A percentile compares a stretch with the other conserved stretches of the same genome.
These are phyloP conservation scores for Austrofundulus limnaeus DNA, from an alignment of 2,113 vertebrate genomes.

Conservation along the genomic window DNA sequence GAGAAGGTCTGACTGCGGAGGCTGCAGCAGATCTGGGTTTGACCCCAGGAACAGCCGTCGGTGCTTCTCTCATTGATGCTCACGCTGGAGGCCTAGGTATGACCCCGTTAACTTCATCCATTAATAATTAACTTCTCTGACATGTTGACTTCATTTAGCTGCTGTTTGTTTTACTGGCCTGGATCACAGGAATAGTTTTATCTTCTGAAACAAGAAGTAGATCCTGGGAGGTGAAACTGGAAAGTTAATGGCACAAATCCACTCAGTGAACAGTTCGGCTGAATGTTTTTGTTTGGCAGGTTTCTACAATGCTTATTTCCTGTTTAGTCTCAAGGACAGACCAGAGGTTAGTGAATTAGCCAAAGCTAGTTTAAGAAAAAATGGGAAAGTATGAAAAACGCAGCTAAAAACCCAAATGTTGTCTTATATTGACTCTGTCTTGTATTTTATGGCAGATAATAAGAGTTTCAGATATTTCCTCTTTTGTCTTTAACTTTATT, in stretches of 20 bases:
- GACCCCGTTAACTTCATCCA: neutral
- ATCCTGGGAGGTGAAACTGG: neutral
- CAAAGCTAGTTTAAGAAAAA: no score
- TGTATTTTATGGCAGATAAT: no score
- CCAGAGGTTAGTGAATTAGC: no score
- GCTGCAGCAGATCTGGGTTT: slow-evolving; percentile 87
- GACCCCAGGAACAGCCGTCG: slow-evolving; percentile 85
- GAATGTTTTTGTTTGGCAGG: neutral
- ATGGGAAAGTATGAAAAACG: no score
- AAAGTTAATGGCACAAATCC: neutral
- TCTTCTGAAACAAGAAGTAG: neutral
- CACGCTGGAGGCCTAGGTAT: slow-evolving; percentile 96
- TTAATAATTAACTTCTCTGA: no score
- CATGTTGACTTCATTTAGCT: no score
- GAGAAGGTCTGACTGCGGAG: slow-evolving; percentile 82
- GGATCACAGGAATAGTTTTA: neutral
- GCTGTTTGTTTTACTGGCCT: neutral
- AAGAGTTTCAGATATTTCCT: no score
- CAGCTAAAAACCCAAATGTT: no score
- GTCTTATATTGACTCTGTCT: no score
- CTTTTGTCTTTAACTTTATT: no score
- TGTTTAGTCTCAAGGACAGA: no score
- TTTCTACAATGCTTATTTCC: neutral
- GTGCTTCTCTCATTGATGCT: slow-evolving; percentile 93
- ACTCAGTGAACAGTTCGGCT: neutral